Base-by-base conservation (phyloP, 2,888 invertebrate genomes). In the Acleris literana region DNA sequence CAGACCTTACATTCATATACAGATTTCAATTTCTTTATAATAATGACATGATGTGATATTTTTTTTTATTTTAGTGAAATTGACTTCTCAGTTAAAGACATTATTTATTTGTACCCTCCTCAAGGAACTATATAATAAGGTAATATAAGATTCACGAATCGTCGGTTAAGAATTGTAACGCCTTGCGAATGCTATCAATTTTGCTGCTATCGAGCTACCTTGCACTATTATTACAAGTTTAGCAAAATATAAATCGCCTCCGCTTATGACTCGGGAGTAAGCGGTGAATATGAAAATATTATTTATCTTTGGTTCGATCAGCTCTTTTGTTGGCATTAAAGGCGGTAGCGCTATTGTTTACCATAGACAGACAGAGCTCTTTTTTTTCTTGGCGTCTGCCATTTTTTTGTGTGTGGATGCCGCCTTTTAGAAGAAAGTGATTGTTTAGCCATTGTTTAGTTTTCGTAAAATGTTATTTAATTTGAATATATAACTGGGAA, bases 271-370 rank as follows among this genome's bases (percentile, higher is more conserved):
- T 72, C 75, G 57, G 0, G 68, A 73, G 69, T 69, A 71, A 73
- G 77, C 79, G 74, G 76, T 78, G 78, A 75, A 79, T 84, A 83
- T 86, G 83, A 84, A 33, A 88, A 90, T 89, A 90, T 87, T 85
- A 88, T 88, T 88, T 88, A 88, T 89, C 86, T 85, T 74, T 79
- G 76, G 76, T 78, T 75, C 81, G 81, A 88, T 87, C 88, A 77
- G 79, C 78, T 80, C 83, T 84, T 86, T 89, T 87, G 90, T 88
- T 83, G 85, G 84, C 67, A 70, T 25, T 68, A 70, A 72, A 76
- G 71, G 71, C 74, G 72, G 74, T 70, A 75, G 72, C 71, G 72
- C 76, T 79, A 82, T 85, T 86, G 83, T 87, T 83, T 77, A 74
- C 71, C 70, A 72, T 79, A 83, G 83, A 82, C 82, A 72, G 74